Evolutionary conservation across 2,888 invertebrate genomes (phyloP).

Genomic region (Petrolisthes cinctipes): DNA sequence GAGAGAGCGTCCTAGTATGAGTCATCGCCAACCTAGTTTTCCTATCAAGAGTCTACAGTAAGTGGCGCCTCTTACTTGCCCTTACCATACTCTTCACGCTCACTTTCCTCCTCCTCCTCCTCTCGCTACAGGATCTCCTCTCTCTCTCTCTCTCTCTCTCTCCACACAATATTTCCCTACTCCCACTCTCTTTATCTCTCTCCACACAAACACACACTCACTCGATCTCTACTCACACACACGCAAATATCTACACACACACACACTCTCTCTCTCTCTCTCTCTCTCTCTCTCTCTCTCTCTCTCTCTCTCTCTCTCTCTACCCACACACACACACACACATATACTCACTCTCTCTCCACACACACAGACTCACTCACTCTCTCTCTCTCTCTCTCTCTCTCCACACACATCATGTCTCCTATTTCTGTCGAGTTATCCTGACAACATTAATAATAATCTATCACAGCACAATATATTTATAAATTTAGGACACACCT

Average conservation of each 20-base stretch:
- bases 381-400: not conserved
- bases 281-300: not conserved
- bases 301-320: not conserved
- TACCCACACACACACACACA: not conserved
- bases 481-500: no score
- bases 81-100: not conserved
- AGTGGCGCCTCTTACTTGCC: not conserved
- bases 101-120: not conserved
- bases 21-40: constrained; percentile 7
- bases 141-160: not conserved
- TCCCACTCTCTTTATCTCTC: not conserved
- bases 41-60: not conserved
- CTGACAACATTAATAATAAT: no score
- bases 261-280: not conserved
- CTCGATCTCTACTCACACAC: no score
- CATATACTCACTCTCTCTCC: not conserved
- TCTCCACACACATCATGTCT: no score
- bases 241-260: no score
- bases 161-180: not conserved
- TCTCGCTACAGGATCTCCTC: not conserved
- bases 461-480: no score
- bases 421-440: no score
- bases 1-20: no score
- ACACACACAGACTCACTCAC: not conserved
- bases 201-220: no score